Evolutionary conservation across 2,797 vertebrate species (phyloP), one percentile per base, ranked within the genome.

Genomic region (Megalops cyprinoides): DNA sequence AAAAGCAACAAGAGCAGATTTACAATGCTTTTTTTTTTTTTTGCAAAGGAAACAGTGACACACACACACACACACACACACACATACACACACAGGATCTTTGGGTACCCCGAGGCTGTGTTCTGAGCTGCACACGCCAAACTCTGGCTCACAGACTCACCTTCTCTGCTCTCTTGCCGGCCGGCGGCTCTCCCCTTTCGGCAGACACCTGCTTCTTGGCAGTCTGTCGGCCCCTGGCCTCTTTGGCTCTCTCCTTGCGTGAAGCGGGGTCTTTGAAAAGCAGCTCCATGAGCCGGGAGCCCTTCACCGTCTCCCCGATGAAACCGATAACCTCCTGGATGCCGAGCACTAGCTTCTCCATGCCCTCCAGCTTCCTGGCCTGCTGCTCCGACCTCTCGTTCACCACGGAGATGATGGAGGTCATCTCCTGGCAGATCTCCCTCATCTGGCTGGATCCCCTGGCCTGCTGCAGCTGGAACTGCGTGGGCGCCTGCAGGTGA

Each of bases 241-340:
- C 79, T 37, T 60, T 80, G 51, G 0, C 14, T 82, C 81, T 85
- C 67, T 48, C 77, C 79, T 95, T 96, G 82, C 81, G 85, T 83
- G 91, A 84, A 31, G 83, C 82, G 2, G 94, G 89, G 76, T 91
- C 90, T 89, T 95, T 96, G 77, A 92, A 91, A 86, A 95, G 91
- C 84, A 93, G 86, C 82, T 95, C 93, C 85, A 91, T 94, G 65
- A 96, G 88, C 82, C 88, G 86, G 34, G 95, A 95, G 31, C 88
- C 91, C 90, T 96, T 97, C 83, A 97, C 92, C 1, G 91, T 95
- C 86, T 96, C 94, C 77, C 92, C 90, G 1, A 98, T 92, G 88
- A 95, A 96, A 90, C 93, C 88, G 88, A 97, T 91, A 73, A 95
- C 91, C 86, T 96, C 94, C 87, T 98, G 96, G 85, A 97, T 93